phyloP scores from a whole-genome alignment of 2,888 invertebrate species.

The Drosophila diplacantha region DNA sequence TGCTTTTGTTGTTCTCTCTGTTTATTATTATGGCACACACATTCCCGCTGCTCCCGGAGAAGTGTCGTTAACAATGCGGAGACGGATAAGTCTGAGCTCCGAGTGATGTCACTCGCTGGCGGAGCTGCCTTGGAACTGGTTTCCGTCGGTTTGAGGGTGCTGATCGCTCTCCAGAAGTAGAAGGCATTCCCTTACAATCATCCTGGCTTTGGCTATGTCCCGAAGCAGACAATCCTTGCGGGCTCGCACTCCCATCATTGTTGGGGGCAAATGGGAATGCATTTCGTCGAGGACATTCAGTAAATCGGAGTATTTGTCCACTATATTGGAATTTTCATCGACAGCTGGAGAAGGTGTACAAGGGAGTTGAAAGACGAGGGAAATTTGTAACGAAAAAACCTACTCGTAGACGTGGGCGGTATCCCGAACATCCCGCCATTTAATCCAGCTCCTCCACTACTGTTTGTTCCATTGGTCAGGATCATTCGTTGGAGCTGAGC shows the following conservation, averaged over 20 bases:
- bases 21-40: slow-evolving; percentile 41
- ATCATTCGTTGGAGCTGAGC: slow-evolving; percentile 55
- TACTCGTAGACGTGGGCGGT: slow-evolving; percentile 18
- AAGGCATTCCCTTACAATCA: slow-evolving; percentile 51
- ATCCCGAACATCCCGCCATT: slow-evolving; percentile 4
- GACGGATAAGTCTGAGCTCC: slow-evolving; percentile 17
- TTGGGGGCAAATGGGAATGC: slow-evolving; percentile 38
- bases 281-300: slow-evolving; percentile 46
- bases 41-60: slow-evolving; percentile 1
- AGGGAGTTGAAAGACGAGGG: background rate
- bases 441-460: background rate
- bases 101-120: slow-evolving; percentile 40
- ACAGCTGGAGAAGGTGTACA: slow-evolving; percentile 19
- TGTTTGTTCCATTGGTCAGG: slow-evolving; percentile 7
- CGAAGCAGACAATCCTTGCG: slow-evolving; percentile 59
- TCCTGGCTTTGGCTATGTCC: slow-evolving; percentile 59
- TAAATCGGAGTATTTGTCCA: slow-evolving; percentile 37
- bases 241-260: slow-evolving; percentile 48
- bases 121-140: background rate
- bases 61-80: slow-evolving; percentile 26
- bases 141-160: background rate
- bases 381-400: background rate
- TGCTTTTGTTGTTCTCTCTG: slow-evolving; percentile 25
- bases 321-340: slow-evolving; percentile 42
- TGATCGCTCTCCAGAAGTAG: slow-evolving; percentile 42